These are phyloP conservation scores for Atlantisia rogersi DNA, from an alignment of 2,113 vertebrate genomes.

Conservation along the genomic window DNA sequence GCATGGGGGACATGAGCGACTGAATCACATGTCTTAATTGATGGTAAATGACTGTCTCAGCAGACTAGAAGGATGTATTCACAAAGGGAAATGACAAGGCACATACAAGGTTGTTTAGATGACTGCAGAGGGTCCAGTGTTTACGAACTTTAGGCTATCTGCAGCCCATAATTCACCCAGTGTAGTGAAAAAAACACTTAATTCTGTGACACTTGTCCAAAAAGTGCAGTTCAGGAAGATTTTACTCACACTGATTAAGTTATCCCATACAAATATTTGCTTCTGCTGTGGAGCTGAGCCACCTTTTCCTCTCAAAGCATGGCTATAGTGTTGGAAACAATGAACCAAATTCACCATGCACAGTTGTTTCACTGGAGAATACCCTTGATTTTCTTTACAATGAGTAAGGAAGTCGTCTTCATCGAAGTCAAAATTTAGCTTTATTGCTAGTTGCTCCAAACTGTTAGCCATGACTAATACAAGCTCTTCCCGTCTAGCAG, in stretches of 20 bases:
- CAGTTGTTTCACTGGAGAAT: neutral
- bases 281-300: neutral
- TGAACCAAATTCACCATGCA: neutral
- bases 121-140: neutral
- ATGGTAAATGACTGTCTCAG: neutral
- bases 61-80: neutral
- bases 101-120: neutral
- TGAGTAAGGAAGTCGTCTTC: neutral
- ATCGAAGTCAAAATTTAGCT: neutral
- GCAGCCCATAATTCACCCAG: neutral
- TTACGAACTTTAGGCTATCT: neutral
- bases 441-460: neutral
- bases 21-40: neutral
- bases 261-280: neutral
- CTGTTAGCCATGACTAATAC: conserved; percentile 11
- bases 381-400: neutral
- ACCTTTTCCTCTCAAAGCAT: neutral
- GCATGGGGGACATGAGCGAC: neutral
- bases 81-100: neutral
- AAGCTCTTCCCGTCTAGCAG: neutral
- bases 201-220: neutral
- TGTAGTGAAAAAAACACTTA: neutral
- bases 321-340: neutral
- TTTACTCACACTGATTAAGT: neutral
- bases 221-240: neutral